Evolutionary conservation across 2,888 invertebrate species (phyloP), one percentile per base, ranked within the genome.

Genomic region (Danaus chrysippus): DNA sequence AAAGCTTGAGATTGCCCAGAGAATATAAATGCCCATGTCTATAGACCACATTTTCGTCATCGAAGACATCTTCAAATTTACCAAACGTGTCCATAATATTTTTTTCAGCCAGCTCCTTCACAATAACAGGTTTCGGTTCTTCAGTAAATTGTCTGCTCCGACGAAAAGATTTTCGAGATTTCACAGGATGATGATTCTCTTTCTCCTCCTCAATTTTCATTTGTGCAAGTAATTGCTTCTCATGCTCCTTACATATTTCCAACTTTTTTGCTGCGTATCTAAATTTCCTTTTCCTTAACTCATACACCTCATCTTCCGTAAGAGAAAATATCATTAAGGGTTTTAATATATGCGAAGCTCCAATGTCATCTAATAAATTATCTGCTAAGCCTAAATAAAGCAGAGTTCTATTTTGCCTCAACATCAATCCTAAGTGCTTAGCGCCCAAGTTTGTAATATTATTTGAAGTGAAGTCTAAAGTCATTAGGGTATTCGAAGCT

Each of bases 301-400:
- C 64, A 0, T 55, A 10, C 11, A 69, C 62, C 60, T 85, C 85
- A 12, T 73, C 66, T 6, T 3, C 10, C 0, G 67, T 74, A 17
- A 86, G 53, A 43, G 66, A 71, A 61, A 83, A 85, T 62, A 76
- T 71, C 64, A 65, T 70, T 19, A 86, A 70, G 58, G 70, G 58
- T 10, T 70, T 62, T 3, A 85, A 56, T 15, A 86, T 73, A n/a
- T 62, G 61, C n/a, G 3, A 13, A 1, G 76, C 75, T 3, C 85
- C 86, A 5, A 12, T 54, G 56, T 81, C 79, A 11, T 78, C 75
- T 10, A 86, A 77, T 41, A 59, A 62, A 60, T 86, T 86, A 23
- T 75, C 79, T 5, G 80, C 73, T 61, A 86, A 66, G 72, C 81
- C 82, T 6, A 86, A 70, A 68, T 86, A 76, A 10, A 77, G 9